Base-by-base conservation (phyloP, 2,797 vertebrate genomes). In the Serranus cabrilla region DNA sequence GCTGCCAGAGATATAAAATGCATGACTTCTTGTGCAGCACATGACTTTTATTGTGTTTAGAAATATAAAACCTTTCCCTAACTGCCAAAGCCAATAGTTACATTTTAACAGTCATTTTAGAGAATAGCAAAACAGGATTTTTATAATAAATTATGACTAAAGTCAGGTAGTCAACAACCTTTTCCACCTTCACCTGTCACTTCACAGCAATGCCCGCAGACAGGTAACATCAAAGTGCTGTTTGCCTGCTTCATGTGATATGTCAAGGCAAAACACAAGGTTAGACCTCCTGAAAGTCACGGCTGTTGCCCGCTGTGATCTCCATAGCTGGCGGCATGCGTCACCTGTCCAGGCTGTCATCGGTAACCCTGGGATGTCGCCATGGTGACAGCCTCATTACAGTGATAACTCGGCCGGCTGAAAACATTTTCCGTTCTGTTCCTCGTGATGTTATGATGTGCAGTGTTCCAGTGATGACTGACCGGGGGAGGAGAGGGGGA, bases 341-440 rank as follows among this genome's bases (percentile, higher is more conserved):
- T 92, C 89, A 87, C 84, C 92, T 86, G 90, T 92, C 90, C 83
- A 20, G 77, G 65, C 83, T 90, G 88, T 94, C 91, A 89, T 63
- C 23, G 6, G 71, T 69, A 80, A 89, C 85, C 89, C 85, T 74
- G 79, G 81, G 87, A 90, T 45, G 85, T 91, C 75, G 54, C 84
- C 67, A 46, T 39, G 45, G 61, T 87, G 92, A 93, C 91, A 93
- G 91, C 71, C 89, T 91, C 86, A 90, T 93, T 89, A 92, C 84
- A 66, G 86, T 81, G 83, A 91, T 84, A 85, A 81, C 88, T 89
- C 58, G 31, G 63, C 71, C 9, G 56, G 76, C 72, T 74, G 87
- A 70, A 91, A 91, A 88, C 64, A 88, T 91, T 89, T 34, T 89
- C 86, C 55, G 81, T 71, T 82, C 71, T 64, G 71, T 59, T 75